Percentiles rank a stretch among this genome's conserved stretches.
These are phyloP conservation scores for Scaptomyza hsui DNA, from an alignment of 1,140 invertebrate species.

Conservation along the genomic window DNA sequence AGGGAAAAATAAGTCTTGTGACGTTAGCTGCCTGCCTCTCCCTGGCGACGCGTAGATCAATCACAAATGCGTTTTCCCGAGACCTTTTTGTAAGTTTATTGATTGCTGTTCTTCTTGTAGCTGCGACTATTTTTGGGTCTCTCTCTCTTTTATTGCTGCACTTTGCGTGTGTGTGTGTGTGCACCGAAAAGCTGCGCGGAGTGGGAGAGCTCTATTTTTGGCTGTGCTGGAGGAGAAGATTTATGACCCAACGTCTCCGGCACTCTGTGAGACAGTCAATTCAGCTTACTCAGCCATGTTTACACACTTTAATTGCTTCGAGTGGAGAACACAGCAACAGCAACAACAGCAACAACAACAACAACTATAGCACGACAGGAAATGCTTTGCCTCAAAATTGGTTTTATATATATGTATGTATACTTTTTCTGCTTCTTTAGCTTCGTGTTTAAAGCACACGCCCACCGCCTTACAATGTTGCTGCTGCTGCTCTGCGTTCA, in stretches of 20 bases:
- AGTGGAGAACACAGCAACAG: constrained; percentile 24
- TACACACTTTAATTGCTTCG: constrained; percentile 75
- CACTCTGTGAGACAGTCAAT: constrained; percentile 52
- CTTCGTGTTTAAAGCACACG: constrained; percentile 32
- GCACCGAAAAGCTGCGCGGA: constrained; percentile 6
- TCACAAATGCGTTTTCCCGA: constrained; percentile 7
- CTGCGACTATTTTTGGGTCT: constrained; percentile 31
- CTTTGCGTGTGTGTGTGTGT: not conserved
- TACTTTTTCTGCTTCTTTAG: constrained; percentile 4
- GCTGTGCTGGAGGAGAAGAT: constrained; percentile 60
- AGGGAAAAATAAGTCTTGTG: not conserved
- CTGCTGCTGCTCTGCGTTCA: constrained; percentile 38
- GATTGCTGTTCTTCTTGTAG: constrained; percentile 17
- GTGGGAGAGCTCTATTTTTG: constrained; percentile 64
- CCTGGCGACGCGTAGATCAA: constrained; percentile 37
- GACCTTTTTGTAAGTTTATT: constrained; percentile 36
- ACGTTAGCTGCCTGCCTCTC: not conserved
- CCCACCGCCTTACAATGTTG: constrained; percentile 42
- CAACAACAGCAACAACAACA: constrained; percentile 20
- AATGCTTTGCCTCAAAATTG: constrained; percentile 71
- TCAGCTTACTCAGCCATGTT: constrained; percentile 71
- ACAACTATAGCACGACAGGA: constrained; percentile 67
- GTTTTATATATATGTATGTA: constrained; percentile 27
- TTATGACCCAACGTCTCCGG: constrained; percentile 65
- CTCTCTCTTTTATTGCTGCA: constrained; percentile 13